Evolutionary conservation across 1,140 invertebrate species (phyloP), one percentile per base, ranked within the genome.

Genomic region (Aphaenogaster floridana): DNA sequence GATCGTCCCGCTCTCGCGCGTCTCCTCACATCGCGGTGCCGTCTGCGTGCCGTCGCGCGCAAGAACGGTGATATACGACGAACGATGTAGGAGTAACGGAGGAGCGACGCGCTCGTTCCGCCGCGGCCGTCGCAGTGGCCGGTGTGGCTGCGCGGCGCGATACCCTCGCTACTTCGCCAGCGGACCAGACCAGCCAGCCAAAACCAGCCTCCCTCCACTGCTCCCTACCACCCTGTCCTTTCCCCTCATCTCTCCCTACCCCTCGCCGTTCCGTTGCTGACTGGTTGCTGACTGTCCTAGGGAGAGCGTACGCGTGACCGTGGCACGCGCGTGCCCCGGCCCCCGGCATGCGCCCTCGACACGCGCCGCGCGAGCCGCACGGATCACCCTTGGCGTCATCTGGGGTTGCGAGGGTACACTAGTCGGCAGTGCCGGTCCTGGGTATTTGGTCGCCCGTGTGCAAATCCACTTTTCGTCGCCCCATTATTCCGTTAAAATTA

Each of bases 241-340:
- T 7, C n/a, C 34, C 5, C 45, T 7, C n/a, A 1, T 42, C 11
- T 1, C 21, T 28, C 42, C 6, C 11, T 21, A 2, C 11, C 17
- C 21, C 39, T 13, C 45, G 13, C 6, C 28, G 64, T 17, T 11
- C 42, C 69, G 63, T 42, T n/a, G 66, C 79, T 36, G 79, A 72
- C 66, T 68, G 48, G 45, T 81, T 34, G 64, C 79, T 52, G 79
- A 83, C 39, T 72, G 39, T 84, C 54, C 80, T 74, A 63, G 68
- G 21, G 71, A 79, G 88, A 64, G 57, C 64, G 54, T 83, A 87
- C 88, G 88, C 88, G 89, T 84, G 88, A 76, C 79, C 89, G 85
- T 90, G 68, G 89, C 89, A 90, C 84, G 42, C 78, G 78, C 50
- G 63, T 69, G 50, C 63, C 63, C 71, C 57, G 52, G 89, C 87